phyloP scores from a whole-genome alignment of 1,140 invertebrate genomes.

The Thalassaphorura encarpata region DNA sequence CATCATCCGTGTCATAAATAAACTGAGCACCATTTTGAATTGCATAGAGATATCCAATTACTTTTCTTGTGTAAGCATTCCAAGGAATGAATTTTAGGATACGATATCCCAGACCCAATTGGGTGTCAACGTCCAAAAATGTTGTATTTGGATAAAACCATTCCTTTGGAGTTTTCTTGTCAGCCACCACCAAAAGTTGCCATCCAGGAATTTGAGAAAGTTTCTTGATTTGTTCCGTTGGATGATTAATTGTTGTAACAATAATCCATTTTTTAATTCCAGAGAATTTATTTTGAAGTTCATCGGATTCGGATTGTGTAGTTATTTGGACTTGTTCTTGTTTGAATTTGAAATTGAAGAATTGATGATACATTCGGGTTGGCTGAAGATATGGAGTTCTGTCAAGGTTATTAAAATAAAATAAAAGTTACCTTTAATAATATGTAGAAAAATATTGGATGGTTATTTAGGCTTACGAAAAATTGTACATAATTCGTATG shows the following conservation, averaged over 20 bases:
- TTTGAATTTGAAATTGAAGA: no score
- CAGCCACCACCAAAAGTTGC: neutral
- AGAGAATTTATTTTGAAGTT: no score
- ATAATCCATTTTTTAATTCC: constrained; percentile 2
- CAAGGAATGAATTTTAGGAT: constrained; percentile 14
- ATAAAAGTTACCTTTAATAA: no score
- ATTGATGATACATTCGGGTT: no score
- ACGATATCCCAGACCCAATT: constrained; percentile 5
- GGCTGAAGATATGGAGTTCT: no score
- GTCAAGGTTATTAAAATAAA: no score
- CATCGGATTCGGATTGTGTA: no score
- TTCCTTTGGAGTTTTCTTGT: neutral
- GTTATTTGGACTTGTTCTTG: no score
- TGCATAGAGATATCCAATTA: constrained; percentile 33
- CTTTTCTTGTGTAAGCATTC: constrained; percentile 30
- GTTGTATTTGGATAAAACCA: neutral
- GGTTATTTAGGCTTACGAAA: no score
- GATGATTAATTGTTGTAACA: neutral
- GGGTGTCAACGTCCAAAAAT: neutral
- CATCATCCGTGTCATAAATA: constrained; percentile 39
- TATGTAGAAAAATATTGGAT: no score
- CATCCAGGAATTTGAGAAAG: neutral
- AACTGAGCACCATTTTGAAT: constrained; percentile 35
- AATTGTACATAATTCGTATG: no score
- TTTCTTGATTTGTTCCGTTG: neutral